Percentiles rank a stretch among this genome's conserved stretches.
phyloP scores from a whole-genome alignment of 2,113 vertebrate genomes.

The Dolichallabes microphthalmus region DNA sequence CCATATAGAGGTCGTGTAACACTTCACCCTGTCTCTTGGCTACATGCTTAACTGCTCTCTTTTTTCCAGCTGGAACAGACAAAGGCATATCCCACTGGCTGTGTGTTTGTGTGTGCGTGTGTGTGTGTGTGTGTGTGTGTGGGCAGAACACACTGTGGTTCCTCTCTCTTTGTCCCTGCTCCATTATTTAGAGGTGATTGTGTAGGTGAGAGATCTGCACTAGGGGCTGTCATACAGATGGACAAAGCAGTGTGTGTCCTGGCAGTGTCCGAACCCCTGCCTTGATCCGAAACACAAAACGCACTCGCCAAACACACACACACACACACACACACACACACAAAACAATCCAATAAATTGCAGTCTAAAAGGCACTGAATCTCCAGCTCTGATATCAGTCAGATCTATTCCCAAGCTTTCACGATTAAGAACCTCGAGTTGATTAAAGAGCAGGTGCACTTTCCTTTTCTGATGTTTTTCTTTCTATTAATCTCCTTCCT shows the following conservation, averaged over 20 bases:
- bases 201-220: constrained; percentile 51
- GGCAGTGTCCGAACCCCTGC: constrained; percentile 50
- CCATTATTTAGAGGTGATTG: constrained; percentile 43
- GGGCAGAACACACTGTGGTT: constrained; percentile 14
- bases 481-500: background rate
- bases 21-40: background rate
- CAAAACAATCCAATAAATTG: constrained; percentile 26
- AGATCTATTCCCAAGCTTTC: constrained; percentile 9
- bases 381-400: constrained; percentile 7
- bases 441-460: constrained; percentile 29
- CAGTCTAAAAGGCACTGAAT: constrained; percentile 9
- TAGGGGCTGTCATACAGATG: constrained; percentile 59
- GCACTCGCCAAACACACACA: background rate
- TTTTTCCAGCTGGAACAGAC: constrained; percentile 22
- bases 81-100: constrained; percentile 17
- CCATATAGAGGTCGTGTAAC: constrained; percentile 10
- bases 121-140: constrained; percentile 10
- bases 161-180: constrained; percentile 36
- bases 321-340: background rate
- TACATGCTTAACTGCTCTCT: constrained; percentile 8
- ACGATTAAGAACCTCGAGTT: constrained; percentile 12
- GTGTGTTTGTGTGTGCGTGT: constrained; percentile 24
- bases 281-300: constrained; percentile 10
- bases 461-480: background rate
- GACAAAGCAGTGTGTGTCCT: constrained; percentile 57